Conservation (phyloP, 2,888 invertebrate genomes). For the Acrocyrtus sp. region DNA sequence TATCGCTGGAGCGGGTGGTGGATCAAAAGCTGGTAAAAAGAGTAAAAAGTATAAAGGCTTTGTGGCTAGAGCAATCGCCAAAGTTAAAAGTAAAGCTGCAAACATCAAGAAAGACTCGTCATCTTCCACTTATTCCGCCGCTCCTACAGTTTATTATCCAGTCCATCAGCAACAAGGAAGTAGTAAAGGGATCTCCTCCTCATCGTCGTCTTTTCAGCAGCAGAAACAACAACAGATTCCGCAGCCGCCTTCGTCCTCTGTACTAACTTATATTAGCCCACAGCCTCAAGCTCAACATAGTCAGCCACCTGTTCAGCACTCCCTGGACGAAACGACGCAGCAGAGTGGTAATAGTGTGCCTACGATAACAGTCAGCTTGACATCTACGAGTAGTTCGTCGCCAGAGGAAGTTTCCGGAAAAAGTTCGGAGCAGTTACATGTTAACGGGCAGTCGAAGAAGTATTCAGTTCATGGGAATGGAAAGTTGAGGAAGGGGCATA, state of each 20-base stretch:
- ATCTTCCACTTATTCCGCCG: constrained; percentile 2
- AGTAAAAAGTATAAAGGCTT: constrained; percentile 51
- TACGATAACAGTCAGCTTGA: constrained; percentile 32
- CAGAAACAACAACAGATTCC: not conserved
- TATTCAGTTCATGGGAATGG: not conserved
- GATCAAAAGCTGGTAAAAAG: constrained; percentile 29
- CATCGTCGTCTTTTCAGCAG: constrained; percentile 11
- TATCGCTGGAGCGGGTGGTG: constrained; percentile 26
- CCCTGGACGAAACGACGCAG: constrained; percentile 17
- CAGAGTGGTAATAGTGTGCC: constrained; percentile 13
- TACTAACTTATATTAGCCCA: constrained; percentile 50
- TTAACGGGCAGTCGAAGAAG: constrained; percentile 9
- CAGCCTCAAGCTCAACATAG: constrained; percentile 35
- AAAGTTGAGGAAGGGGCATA: not conserved
- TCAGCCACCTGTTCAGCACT: constrained; percentile 44
- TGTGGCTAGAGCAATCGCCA: constrained; percentile 55
- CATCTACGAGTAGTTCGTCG: constrained; percentile 6
- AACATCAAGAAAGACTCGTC: constrained; percentile 8
- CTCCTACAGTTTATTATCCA: constrained; percentile 43
- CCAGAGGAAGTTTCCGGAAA: not conserved
- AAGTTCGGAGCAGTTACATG: not conserved
- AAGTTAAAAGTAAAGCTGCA: constrained; percentile 52
- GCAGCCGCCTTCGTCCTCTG: constrained; percentile 23
- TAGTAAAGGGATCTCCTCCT: not conserved
- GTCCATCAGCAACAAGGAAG: constrained; percentile 1